A percentile compares a stretch with the other conserved stretches of the same genome.
Conservation (phyloP, 2,113 vertebrate genomes). For the Chrysemys picta region DNA sequence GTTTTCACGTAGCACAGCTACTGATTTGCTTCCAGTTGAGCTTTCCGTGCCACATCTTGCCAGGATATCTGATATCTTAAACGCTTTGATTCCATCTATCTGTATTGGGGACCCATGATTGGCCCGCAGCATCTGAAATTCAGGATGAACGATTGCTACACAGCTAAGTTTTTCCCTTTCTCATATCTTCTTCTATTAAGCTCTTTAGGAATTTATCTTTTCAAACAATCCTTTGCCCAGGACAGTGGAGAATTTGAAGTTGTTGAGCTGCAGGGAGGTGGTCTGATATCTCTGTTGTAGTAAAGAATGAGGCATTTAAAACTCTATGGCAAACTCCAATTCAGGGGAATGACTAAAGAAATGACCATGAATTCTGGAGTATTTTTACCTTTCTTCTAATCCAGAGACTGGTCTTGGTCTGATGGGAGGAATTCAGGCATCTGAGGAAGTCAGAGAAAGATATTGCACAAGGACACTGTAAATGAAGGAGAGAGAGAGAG, state of each 20-base stretch:
- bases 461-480: not conserved
- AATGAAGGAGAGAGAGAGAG: not conserved
- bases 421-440: not conserved
- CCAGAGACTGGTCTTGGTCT: not conserved
- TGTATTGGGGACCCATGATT: not conserved
- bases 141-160: not conserved
- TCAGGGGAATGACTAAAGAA: not conserved
- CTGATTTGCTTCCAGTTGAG: not conserved
- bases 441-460: not conserved
- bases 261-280: accelerated
- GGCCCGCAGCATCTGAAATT: not conserved
- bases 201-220: not conserved
- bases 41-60: not conserved
- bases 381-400: not conserved
- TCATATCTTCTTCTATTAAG: not conserved
- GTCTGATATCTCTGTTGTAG: not conserved
- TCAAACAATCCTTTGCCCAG: not conserved
- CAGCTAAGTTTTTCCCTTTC: not conserved
- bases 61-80: not conserved
- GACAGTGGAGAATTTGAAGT: not conserved
- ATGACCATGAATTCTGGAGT: not conserved
- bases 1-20: not conserved
- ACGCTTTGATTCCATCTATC: not conserved
- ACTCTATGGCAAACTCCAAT: not conserved
- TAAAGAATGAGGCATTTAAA: not conserved